These are phyloP conservation scores for Forbesichthys papilliferus DNA, from an alignment of 2,113 vertebrate species.

Conservation along the genomic window DNA sequence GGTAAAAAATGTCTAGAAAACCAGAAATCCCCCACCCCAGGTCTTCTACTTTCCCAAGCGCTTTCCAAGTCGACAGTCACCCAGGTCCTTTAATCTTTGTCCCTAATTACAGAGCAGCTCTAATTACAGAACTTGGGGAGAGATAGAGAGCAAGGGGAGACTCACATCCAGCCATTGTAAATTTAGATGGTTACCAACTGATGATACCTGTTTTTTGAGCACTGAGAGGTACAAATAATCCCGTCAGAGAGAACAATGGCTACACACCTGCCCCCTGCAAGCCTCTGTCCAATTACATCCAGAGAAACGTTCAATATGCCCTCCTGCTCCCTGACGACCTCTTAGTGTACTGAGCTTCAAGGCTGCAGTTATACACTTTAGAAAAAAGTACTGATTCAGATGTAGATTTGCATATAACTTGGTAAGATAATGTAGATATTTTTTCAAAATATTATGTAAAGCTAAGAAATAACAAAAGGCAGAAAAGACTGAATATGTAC, in stretches of 20 bases:
- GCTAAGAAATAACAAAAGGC: no score
- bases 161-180: constrained; percentile 74
- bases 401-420: no score
- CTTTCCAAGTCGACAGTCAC: constrained; percentile 69
- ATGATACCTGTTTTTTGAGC: constrained; percentile 75
- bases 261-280: constrained; percentile 71
- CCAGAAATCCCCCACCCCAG: constrained; percentile 47
- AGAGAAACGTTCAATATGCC: constrained; percentile 56
- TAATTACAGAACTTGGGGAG: constrained; percentile 77
- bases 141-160: constrained; percentile 31
- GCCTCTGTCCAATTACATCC: constrained; percentile 66
- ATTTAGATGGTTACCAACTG: constrained; percentile 70
- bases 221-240: constrained; percentile 81
- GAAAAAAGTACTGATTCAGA: no score
- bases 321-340: constrained; percentile 24
- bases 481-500: no score
- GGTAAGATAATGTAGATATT: no score
- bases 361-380: not conserved
- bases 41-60: constrained; percentile 56
- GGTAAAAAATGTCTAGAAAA: not conserved
- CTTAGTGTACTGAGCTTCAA: constrained; percentile 16
- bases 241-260: constrained; percentile 80
- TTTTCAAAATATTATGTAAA: no score
- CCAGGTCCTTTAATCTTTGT: constrained; percentile 72
- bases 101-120: constrained; percentile 80